Conservation (phyloP, 2,888 invertebrate genomes). For the Platycheirus rosarum region DNA sequence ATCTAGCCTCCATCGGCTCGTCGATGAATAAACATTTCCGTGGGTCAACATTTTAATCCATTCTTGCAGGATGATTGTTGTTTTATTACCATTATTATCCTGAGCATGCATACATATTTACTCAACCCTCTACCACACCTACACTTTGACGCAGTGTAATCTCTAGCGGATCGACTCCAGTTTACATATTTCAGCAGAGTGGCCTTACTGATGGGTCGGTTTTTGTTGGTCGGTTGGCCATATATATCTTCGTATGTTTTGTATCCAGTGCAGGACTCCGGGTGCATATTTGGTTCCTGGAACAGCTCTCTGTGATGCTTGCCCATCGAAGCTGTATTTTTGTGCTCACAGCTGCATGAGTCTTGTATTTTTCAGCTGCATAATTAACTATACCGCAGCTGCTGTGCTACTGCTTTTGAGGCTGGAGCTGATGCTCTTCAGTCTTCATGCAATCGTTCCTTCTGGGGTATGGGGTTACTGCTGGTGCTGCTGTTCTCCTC, state of each 20-base stretch:
- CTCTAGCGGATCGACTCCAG: constrained; percentile 61
- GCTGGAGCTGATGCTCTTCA: constrained; percentile 2
- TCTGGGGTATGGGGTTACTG: constrained; percentile 4
- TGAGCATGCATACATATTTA: constrained; percentile 26
- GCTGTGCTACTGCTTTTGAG: constrained; percentile 21
- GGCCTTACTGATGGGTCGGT: constrained; percentile 48
- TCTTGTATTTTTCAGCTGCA: constrained; percentile 71
- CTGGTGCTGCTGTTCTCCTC: not conserved
- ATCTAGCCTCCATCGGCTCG: constrained; percentile 17
- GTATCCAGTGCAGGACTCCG: not conserved
- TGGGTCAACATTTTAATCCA: constrained; percentile 71
- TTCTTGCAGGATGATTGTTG: constrained; percentile 67
- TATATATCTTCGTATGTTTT: not conserved
- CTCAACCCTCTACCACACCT: not conserved
- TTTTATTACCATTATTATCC: constrained; percentile 67
- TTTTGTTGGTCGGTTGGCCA: constrained; percentile 2
- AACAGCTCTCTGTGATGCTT: constrained; percentile 15
- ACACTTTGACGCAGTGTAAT: constrained; percentile 50
- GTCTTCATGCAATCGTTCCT: constrained; percentile 8
- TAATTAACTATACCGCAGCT: constrained; percentile 71
- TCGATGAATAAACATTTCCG: constrained; percentile 71
- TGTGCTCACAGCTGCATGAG: constrained; percentile 69
- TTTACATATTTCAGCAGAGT: constrained; percentile 70
- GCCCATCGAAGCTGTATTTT: constrained; percentile 44
- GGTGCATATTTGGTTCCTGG: not conserved